Evolutionary conservation across 2,113 vertebrate genomes (phyloP), one percentile per base, ranked within the genome.

Genomic region (Hippopotamus amphibius): DNA sequence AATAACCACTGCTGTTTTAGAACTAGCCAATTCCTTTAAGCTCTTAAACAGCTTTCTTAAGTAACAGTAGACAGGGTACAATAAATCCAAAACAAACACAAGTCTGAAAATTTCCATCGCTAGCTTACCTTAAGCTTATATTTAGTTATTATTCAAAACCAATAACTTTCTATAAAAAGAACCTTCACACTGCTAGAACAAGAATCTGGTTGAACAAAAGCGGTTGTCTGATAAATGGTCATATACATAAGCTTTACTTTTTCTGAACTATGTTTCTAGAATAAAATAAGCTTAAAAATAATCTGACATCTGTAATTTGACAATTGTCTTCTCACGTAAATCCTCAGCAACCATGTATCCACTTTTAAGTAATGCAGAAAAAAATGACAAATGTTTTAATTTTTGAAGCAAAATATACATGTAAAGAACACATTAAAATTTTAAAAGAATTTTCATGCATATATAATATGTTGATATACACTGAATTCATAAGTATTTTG

Each of bases 241-340:
- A 95, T 83, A 84, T 37, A 77, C 72, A 59, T 14, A 79, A 71
- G n/a, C n/a, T 87, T 96, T 53, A 17, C 55, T 63, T 71, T 90
- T 55, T 50, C 37, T n/a, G n/a, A 72, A 83, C 12, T 55, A 24
- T 57, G 28, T 55, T 86, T 93, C 81, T 80, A 79, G 14, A 93
- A 90, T 74, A 96, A 95, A 93, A 68, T 33, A 81, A 24, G 53
- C 22, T 95, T 92, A 91, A 43, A 91, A 92, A 89, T 76, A 93
- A 79, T 37, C n/a, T 84, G 89, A 65, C 33, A 87, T 87, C 41
- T 93, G 15, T 71, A 65, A 91, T 87, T 63, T 91, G 79, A 90
- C 30, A 71, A n/a, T 43, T 87, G n/a, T 59, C 85, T 97, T 92
- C 87, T 95, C 59, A 66, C 26, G 28, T 74, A 66, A 43, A 85